Percentiles rank a stretch among this genome's conserved stretches.
phyloP scores from a whole-genome alignment of 2,797 vertebrate genomes.

The Acomys russatus region DNA sequence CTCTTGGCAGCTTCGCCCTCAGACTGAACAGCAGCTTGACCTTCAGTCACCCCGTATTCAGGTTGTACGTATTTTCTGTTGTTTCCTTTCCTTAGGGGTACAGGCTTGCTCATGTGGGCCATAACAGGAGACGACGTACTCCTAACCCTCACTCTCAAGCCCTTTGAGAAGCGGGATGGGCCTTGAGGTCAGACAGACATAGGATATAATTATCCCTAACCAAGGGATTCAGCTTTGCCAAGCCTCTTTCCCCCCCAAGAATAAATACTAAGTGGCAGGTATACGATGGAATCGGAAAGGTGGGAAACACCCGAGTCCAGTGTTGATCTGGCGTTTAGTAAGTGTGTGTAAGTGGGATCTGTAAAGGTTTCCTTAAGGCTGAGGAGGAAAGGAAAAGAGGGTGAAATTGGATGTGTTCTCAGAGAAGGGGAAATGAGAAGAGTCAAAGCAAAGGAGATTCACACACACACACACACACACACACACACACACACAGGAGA shows the following conservation, averaged over 20 bases:
- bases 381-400: background rate
- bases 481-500: background rate
- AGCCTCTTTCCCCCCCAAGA: background rate
- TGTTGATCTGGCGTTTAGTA: background rate
- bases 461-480: background rate
- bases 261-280: background rate
- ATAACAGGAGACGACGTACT: background rate
- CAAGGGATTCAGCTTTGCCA: background rate
- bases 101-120: background rate
- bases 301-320: background rate
- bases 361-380: background rate
- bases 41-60: background rate
- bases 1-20: background rate
- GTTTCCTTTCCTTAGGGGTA: background rate
- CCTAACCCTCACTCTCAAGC: background rate
- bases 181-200: background rate
- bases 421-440: background rate
- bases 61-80: slow-evolving; percentile 17
- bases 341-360: background rate
- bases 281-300: background rate
- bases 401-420: background rate
- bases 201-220: slow-evolving; percentile 34
- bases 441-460: background rate
- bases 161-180: background rate
- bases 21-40: slow-evolving; percentile 14